Conservation (phyloP, 2,797 vertebrate species). For the Sebastiscus tertius region DNA sequence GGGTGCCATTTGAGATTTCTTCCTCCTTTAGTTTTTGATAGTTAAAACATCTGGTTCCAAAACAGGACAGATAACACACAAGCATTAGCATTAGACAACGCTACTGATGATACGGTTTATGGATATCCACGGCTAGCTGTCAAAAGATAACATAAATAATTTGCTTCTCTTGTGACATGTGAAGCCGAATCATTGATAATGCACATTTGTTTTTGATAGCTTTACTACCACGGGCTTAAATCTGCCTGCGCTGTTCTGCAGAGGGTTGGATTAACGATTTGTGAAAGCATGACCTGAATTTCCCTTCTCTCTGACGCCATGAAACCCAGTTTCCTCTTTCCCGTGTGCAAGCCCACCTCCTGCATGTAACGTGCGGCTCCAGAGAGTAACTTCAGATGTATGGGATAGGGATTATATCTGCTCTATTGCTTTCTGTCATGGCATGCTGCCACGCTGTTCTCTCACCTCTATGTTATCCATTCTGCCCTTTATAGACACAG, state of each 20-base stretch:
- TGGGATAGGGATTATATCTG: constrained; percentile 50
- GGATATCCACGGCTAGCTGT: constrained; percentile 39
- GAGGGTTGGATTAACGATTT: constrained; percentile 54
- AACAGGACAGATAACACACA: constrained; percentile 23
- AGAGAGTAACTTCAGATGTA: constrained; percentile 58
- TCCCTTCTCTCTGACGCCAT: constrained; percentile 30
- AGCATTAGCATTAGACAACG: constrained; percentile 33
- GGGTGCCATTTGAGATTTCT: constrained; percentile 67
- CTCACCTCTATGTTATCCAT: constrained; percentile 42
- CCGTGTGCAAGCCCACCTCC: constrained; percentile 57
- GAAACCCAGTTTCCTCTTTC: constrained; percentile 53
- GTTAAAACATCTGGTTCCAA: constrained; percentile 24
- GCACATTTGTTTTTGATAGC: constrained; percentile 42
- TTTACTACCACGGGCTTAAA: constrained; percentile 33
- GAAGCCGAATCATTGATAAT: constrained; percentile 44
- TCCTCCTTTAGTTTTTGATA: constrained; percentile 42
- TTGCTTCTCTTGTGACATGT: constrained; percentile 57
- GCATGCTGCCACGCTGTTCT: constrained; percentile 69
- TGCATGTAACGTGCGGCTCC: constrained; percentile 66
- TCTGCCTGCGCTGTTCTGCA: constrained; percentile 47
- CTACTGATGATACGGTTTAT: constrained; percentile 23
- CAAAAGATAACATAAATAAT: constrained; percentile 20
- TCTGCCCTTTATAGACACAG: constrained; percentile 43
- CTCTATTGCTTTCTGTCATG: constrained; percentile 64
- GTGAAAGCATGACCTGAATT: constrained; percentile 72